Percentiles rank a stretch among this genome's conserved stretches.
These are phyloP conservation scores for Synergus japonicus DNA, from an alignment of 2,888 invertebrate species.

Conservation along the genomic window DNA sequence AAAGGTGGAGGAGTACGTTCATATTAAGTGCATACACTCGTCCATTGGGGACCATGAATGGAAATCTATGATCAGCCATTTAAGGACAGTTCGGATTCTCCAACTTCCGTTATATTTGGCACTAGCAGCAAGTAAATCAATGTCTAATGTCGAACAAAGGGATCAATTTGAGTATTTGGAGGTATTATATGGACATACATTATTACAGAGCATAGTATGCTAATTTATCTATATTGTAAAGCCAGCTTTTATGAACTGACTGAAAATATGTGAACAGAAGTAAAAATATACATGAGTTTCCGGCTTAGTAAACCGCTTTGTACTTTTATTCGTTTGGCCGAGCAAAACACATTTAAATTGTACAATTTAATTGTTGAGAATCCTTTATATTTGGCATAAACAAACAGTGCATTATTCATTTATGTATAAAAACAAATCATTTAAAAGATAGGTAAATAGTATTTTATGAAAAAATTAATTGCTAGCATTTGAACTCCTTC, in stretches of 20 bases:
- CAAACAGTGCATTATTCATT: background rate
- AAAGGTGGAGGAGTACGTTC: background rate
- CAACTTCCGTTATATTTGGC: background rate
- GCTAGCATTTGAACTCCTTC: background rate
- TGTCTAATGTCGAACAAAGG: background rate
- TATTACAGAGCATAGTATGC: no score
- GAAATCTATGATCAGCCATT: slow-evolving; percentile 5
- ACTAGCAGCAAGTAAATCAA: background rate
- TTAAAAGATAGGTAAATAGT: no score
- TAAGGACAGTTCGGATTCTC: slow-evolving; percentile 2
- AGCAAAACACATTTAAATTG: background rate
- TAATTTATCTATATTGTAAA: no score
- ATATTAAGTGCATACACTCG: slow-evolving; percentile 13
- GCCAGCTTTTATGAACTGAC: background rate
- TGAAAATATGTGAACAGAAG: background rate
- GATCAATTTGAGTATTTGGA: background rate
- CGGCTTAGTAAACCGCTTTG: background rate
- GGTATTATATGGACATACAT: no score
- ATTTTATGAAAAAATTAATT: background rate
- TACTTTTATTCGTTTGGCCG: no score
- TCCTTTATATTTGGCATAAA: background rate
- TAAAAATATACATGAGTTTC: slow-evolving; percentile 1
- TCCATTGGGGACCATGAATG: slow-evolving; percentile 28
- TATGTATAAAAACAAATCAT: no score
- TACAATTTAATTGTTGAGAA: background rate